Evolutionary conservation across 1,140 invertebrate genomes (phyloP).

Genomic region (Monomorium pharaonis): DNA sequence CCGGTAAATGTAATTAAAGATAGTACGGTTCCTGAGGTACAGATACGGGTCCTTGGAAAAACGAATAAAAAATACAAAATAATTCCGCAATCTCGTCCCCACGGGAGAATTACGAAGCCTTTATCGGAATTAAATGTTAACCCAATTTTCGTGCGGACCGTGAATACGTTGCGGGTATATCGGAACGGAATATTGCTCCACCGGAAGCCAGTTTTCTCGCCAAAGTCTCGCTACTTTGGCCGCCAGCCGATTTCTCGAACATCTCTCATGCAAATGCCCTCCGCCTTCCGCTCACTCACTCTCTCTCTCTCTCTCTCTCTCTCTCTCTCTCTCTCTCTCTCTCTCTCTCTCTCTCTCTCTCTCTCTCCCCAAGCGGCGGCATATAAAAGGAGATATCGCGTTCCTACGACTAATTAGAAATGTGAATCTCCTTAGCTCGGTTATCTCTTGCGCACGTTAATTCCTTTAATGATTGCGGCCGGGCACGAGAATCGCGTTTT

Average conservation of each 20-base stretch:
- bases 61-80: background rate
- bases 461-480: conserved; percentile 58
- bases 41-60: background rate
- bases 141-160: conserved; percentile 28
- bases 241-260: conserved; percentile 48
- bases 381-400: conserved; percentile 55
- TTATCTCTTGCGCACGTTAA: conserved; percentile 55
- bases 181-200: conserved; percentile 21
- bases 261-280: conserved; percentile 55
- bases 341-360: too few relatives aligned
- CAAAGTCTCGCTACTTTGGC: conserved; percentile 51
- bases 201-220: conserved; percentile 2
- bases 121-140: conserved; percentile 52
- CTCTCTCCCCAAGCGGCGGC: conserved; percentile 6
- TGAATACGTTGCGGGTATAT: conserved; percentile 30
- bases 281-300: background rate
- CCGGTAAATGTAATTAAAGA: background rate
- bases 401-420: conserved; percentile 56
- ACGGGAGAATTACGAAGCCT: conserved; percentile 1
- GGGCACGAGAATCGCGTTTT: conserved; percentile 57
- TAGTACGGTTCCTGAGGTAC: background rate
- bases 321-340: background rate
- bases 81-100: background rate
- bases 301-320: too few relatives aligned
- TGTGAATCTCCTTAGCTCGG: conserved; percentile 56